Evolutionary conservation across 35 echinoderm and acorn worm genomes (phyloP).

Genomic region (Lytechinus variegatus): DNA sequence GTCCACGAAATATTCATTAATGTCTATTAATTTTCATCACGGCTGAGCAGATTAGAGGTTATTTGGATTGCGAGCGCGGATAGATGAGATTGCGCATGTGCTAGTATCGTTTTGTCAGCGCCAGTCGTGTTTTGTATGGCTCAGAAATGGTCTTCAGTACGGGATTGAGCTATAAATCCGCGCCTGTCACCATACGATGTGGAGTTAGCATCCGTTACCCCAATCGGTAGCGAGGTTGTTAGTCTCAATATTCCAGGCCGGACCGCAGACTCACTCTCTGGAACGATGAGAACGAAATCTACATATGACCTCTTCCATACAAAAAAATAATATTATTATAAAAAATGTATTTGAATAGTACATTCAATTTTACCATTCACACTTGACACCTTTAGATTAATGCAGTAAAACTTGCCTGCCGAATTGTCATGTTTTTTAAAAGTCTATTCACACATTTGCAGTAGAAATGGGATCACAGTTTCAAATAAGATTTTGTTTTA

Average conservation of each 20-base stretch:
- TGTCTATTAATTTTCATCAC: slow-evolving; percentile 20
- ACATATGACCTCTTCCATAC: neutral
- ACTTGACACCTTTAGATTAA: too few relatives aligned
- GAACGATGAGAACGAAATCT: neutral
- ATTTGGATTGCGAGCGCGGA: neutral
- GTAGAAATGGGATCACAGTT: neutral
- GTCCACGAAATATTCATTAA: slow-evolving; percentile 19
- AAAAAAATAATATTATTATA: neutral
- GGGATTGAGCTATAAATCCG: slow-evolving; percentile 10
- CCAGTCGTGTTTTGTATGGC: neutral
- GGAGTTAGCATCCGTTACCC: neutral
- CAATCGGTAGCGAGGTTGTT: neutral
- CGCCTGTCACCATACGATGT: neutral
- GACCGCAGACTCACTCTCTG: neutral
- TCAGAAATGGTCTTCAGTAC: neutral
- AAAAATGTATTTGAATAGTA: too few relatives aligned
- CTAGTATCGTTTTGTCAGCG: neutral
- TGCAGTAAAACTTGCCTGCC: too few relatives aligned
- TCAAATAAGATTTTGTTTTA: neutral
- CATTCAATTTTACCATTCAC: too few relatives aligned
- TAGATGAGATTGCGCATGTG: neutral
- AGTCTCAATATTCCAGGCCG: neutral
- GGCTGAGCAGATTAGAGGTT: neutral
- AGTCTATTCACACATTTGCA: neutral
- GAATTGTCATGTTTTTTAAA: neutral